Base-by-base conservation (phyloP, 2,113 vertebrate genomes). In the Sitta europaea region DNA sequence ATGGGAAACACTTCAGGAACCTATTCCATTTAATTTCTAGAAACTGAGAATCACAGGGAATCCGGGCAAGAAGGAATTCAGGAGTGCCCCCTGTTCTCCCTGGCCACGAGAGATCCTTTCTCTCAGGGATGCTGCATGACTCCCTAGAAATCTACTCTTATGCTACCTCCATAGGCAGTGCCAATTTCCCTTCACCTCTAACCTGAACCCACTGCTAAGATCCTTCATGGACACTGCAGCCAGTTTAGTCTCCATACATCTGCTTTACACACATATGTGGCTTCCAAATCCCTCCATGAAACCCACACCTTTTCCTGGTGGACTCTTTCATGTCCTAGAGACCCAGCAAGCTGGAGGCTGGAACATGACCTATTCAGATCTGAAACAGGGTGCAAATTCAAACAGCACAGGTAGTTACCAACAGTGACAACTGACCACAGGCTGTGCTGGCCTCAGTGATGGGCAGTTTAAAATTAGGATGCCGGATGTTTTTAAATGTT, bases 211-310 rank as follows among this genome's bases (percentile, higher is more conserved):
- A 25, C 57, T 50, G 22, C 58, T 61, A 28, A 58, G 13, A 15
- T 53, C 25, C 50, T 31, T 25, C 20, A 8, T 9, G 38, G 54
- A 40, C n/a, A n/a, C 22, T 47, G 24, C 7, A 22, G 43, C 16
- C 55, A 36, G 2, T 40, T 79, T 10, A n/a, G 13, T 11, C 7
- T 77, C 53, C 36, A 35, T 31, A 0, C 0, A 0, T 23, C 36
- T 68, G 20, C 42, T 73, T 73, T 80, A 57, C 33, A 53, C 45
- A 36, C 31, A 42, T 4, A 28, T 6, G 10, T 1, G 12, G 45
- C 28, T 68, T 65, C 3, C 35, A 51, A 68, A 15, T 29, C 40
- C n/a, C 48, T 63, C 24, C 62, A 29, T 3, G 0, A 12, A 36
- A 29, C 18, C 11, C 43, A 61, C 55, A 40, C 14, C 11, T 58